phyloP scores from a whole-genome alignment of 2,113 vertebrate species.

The Copsychus sechellarum region DNA sequence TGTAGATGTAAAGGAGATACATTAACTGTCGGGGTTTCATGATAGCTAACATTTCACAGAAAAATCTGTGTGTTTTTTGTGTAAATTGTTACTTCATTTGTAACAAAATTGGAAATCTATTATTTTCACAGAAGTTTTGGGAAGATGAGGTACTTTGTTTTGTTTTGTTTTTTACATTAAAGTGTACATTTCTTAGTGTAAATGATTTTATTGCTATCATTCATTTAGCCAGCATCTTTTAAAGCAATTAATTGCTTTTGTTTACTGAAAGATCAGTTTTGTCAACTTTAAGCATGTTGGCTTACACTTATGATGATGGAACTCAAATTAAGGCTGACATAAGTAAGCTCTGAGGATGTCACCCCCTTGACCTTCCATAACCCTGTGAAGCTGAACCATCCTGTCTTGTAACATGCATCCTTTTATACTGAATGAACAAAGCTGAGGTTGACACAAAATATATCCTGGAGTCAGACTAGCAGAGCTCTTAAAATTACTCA shows the following conservation, averaged over 20 bases:
- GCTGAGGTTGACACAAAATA: conserved; percentile 31
- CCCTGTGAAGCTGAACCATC: not conserved
- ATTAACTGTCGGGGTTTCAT: not conserved
- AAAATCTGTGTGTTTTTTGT: not conserved
- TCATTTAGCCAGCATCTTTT: not conserved
- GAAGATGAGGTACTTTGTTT: not conserved
- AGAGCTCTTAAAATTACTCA: conserved; percentile 54
- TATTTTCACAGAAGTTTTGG: not conserved
- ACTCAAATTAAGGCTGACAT: not conserved
- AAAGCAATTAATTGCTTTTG: not conserved
- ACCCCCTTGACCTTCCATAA: not conserved
- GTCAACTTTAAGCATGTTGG: not conserved
- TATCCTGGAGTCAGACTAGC: conserved; percentile 15
- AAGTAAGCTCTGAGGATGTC: not conserved
- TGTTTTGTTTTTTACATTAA: not conserved
- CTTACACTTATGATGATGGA: not conserved
- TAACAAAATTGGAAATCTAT: not conserved
- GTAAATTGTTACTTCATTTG: not conserved
- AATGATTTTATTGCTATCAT: not conserved
- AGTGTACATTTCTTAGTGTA: not conserved
- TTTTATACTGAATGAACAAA: conserved; percentile 31
- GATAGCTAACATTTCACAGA: not conserved
- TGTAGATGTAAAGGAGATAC: not conserved
- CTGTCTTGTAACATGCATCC: not conserved
- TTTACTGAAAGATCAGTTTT: not conserved